Percentiles rank a stretch among this genome's conserved stretches.
Conservation (phyloP, 2,888 invertebrate species). For the Bursaphelenchus okinawaensis region DNA sequence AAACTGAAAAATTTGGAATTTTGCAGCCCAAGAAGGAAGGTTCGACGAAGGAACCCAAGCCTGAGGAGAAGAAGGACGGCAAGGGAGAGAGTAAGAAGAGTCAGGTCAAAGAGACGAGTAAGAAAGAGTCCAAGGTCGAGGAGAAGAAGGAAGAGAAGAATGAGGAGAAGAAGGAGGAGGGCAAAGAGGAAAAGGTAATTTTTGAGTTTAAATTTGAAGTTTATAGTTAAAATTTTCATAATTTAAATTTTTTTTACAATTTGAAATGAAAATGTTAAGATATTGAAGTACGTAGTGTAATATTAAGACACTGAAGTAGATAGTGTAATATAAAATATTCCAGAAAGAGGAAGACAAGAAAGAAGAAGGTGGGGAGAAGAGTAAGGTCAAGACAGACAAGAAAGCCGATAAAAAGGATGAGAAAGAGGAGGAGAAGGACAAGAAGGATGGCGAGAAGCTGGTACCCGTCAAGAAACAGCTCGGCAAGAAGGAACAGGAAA, state of each 20-base stretch:
- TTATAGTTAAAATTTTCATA: no score
- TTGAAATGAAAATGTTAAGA: no score
- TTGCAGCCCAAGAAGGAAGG: background rate
- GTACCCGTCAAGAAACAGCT: background rate
- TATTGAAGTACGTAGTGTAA: no score
- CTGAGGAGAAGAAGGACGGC: background rate
- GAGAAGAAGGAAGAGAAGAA: background rate
- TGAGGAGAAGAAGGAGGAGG: background rate
- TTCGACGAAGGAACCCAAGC: background rate
- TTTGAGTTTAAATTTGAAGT: no score
- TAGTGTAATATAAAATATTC: no score
- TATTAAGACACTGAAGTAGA: no score
- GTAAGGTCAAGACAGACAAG: background rate
- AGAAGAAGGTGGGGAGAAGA: background rate
- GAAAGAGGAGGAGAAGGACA: background rate
- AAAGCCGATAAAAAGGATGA: background rate
- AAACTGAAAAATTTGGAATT: background rate
- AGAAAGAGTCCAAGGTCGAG: background rate
- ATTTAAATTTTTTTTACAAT: no score
- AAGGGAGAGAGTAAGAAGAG: background rate
- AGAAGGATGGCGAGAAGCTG: conserved; percentile 11
- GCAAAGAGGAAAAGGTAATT: background rate
- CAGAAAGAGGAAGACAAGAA: background rate
- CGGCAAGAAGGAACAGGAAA: conserved; percentile 10
- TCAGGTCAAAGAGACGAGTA: background rate